Conservation (phyloP, 2,797 vertebrate genomes). For the Numenius phaeopus region DNA sequence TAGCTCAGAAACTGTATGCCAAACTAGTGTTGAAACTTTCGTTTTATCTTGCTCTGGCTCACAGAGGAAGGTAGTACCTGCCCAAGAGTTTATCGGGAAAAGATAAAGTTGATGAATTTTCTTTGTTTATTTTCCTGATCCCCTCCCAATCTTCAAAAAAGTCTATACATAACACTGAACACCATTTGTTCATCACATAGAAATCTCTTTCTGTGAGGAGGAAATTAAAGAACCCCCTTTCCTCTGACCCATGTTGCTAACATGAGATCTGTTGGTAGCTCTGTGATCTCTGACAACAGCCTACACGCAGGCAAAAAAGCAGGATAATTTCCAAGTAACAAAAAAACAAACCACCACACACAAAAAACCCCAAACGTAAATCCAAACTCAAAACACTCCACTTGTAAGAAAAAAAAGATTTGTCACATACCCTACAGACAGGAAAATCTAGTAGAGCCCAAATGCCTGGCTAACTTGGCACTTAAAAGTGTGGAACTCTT, state of each 20-base stretch:
- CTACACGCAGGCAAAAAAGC: background rate
- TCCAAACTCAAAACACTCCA: background rate
- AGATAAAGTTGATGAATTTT: background rate
- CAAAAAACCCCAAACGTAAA: background rate
- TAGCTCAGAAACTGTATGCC: background rate
- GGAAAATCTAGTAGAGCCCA: background rate
- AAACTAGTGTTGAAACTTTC: background rate
- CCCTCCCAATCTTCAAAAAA: background rate
- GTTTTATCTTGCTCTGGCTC: background rate
- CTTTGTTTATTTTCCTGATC: background rate
- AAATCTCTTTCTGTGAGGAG: background rate
- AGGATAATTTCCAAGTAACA: background rate
- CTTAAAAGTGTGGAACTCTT: background rate
- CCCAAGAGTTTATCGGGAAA: background rate
- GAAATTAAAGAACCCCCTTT: background rate
- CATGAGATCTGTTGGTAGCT: background rate
- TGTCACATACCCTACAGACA: background rate
- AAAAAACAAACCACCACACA: background rate
- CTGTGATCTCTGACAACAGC: background rate
- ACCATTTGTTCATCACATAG: background rate
- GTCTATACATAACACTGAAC: background rate
- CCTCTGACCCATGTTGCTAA: background rate
- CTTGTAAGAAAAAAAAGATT: background rate
- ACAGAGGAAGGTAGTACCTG: background rate
- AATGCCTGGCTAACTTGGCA: background rate